Evolutionary conservation across 1,140 invertebrate species (phyloP).

Genomic region (Panagrolaimus sp.): DNA sequence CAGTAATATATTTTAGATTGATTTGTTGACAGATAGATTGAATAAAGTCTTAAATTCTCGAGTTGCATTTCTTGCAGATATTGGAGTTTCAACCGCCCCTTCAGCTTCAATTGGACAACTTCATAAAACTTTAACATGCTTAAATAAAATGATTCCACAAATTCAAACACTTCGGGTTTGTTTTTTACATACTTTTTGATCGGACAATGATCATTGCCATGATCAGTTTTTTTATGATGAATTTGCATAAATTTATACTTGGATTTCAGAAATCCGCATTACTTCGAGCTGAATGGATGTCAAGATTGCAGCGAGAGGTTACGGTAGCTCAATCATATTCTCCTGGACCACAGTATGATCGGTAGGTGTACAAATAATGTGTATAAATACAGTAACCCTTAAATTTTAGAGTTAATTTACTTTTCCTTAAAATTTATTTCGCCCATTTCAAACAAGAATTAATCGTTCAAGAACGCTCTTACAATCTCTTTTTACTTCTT

Average conservation of each 20-base stretch:
- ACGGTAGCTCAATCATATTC: constrained; percentile 27
- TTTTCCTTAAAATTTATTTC: constrained; percentile 31
- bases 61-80: constrained; percentile 10
- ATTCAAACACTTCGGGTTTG: constrained; percentile 26
- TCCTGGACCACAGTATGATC: constrained; percentile 31
- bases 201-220: no score
- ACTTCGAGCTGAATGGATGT: constrained; percentile 25
- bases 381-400: not conserved
- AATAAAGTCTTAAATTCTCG: constrained; percentile 20
- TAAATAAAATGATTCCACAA: constrained; percentile 19
- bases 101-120: constrained; percentile 7
- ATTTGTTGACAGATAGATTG: constrained; percentile 8
- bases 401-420: constrained; percentile 28
- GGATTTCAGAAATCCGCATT: constrained; percentile 22
- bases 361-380: not conserved
- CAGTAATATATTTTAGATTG: constrained; percentile 10
- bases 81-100: constrained; percentile 15
- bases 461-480: constrained; percentile 30
- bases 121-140: constrained; percentile 20
- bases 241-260: not conserved
- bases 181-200: not conserved
- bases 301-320: constrained; percentile 14
- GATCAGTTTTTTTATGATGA: no score
- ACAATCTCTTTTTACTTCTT: constrained; percentile 29
- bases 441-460: constrained; percentile 32